Evolutionary conservation across 2,797 vertebrate genomes (phyloP), one percentile per base, ranked within the genome.

Genomic region (Hyperoplus immaculatus): DNA sequence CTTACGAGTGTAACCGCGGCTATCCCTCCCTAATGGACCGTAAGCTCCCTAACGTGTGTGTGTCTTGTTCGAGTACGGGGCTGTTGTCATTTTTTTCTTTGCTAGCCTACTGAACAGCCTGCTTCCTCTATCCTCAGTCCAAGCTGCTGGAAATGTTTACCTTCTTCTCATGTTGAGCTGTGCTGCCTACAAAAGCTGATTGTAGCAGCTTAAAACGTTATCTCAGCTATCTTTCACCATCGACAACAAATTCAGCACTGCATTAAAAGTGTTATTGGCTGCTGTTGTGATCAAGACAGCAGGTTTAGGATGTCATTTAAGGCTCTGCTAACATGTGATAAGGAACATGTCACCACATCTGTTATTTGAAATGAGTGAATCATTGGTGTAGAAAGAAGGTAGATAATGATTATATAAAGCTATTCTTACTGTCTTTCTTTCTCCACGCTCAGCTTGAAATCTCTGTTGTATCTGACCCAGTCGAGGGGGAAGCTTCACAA

Each of bases 141-240:
- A 62, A 68, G 72, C 88, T 88, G 64, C 80, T 85, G 82, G 59
- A 85, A 82, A 71, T 92, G 91, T 93, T 92, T 89, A 89, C 88
- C 88, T 87, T 84, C 82, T 84, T 68, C 80, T 85, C 67, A 46
- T 79, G 58, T 71, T 76, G 55, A 76, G 77, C 21, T 85, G 79
- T 78, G 80, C 72, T 89, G 86, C 88, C 72, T 81, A 75, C 64
- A 36, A 78, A 36, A 78, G 36, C 49, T 63, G 58, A 21, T 47
- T 64, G 56, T 6, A 55, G 57, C 41, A 66, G 36, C 16, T 18
- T n/a, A 0, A 46, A 36, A 43, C 65, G 50, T 62, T 42, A 46
- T 57, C 59, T 50, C 13, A 43, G 46, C 51, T 11, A 14, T 46
- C 50, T 59, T 1, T 56, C 13, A 10, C 3, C 16, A 50, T 9